A percentile compares a stretch with the other conserved stretches of the same genome.
These are phyloP conservation scores for Poecilia velifera DNA, from an alignment of 2,797 vertebrate genomes.

Conservation along the genomic window DNA sequence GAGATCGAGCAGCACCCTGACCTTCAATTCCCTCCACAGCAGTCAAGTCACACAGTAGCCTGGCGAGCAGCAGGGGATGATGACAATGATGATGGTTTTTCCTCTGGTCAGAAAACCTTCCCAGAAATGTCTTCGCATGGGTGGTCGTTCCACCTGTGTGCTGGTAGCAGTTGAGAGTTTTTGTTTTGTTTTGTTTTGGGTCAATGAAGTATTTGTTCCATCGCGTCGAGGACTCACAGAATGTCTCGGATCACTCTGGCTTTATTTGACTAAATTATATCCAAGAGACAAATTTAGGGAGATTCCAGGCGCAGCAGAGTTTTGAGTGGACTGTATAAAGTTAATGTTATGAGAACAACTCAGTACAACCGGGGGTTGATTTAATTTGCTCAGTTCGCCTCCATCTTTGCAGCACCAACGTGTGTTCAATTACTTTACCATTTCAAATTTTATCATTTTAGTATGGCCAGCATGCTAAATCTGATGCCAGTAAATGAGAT, in stretches of 20 bases:
- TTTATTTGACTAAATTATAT: slow-evolving; percentile 18
- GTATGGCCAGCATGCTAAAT: neutral
- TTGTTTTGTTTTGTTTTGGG: slow-evolving; percentile 11
- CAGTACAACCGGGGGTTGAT: neutral
- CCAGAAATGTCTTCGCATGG: slow-evolving; percentile 15
- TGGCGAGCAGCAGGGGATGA: slow-evolving; percentile 27
- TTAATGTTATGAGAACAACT: slow-evolving; percentile 23
- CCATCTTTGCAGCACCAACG: neutral
- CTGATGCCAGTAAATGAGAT: neutral
- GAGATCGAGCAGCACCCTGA: slow-evolving; percentile 57
- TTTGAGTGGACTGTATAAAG: slow-evolving; percentile 14
- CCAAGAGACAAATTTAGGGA: slow-evolving; percentile 26
- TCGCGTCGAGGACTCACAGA: slow-evolving; percentile 23
- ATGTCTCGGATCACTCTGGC: neutral
- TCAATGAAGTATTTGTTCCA: slow-evolving; percentile 26
- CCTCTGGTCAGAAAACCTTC: slow-evolving; percentile 44
- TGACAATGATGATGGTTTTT: slow-evolving; percentile 54
- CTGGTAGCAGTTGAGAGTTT: neutral
- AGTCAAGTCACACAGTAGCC: slow-evolving; percentile 31
- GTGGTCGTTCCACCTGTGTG: slow-evolving; percentile 56
- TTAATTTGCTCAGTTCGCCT: neutral
- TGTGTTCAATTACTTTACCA: neutral
- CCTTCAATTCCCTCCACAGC: slow-evolving; percentile 55
- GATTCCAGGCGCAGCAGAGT: slow-evolving; percentile 7
- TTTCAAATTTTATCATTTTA: neutral